These are phyloP conservation scores for Pachydiplax longipennis DNA, from an alignment of 2,888 invertebrate species.

Conservation along the genomic window DNA sequence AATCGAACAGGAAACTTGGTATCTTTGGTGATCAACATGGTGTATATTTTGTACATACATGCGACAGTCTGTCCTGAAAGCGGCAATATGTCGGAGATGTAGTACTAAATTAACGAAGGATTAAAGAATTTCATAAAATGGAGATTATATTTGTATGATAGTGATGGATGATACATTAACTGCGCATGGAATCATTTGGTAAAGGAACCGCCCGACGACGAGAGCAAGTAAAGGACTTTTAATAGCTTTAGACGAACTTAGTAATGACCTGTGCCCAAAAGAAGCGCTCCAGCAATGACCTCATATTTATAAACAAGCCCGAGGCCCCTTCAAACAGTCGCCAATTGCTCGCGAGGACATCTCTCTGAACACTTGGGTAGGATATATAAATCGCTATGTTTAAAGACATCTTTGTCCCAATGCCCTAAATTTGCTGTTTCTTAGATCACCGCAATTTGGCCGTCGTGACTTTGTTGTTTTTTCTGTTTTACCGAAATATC, in stretches of 20 bases:
- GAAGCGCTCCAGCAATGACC: not conserved
- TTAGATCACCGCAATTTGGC: too few species aligned
- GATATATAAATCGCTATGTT: conserved; percentile 12
- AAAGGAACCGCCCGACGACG: not conserved
- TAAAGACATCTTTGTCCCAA: not conserved
- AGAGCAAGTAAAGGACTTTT: not conserved
- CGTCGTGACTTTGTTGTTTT: too few species aligned
- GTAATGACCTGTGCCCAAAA: not conserved
- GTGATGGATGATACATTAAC: not conserved
- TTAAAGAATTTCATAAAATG: too few species aligned
- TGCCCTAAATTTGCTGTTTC: too few species aligned
- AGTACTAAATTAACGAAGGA: too few species aligned
- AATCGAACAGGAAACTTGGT: too few species aligned
- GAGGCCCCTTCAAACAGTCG: not conserved
- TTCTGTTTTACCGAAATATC: too few species aligned
- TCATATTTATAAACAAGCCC: conserved; percentile 12
- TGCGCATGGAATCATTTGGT: not conserved
- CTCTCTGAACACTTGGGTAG: not conserved
- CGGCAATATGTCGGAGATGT: too few species aligned
- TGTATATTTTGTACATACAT: too few species aligned
- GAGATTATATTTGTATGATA: too few species aligned
- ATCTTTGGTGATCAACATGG: too few species aligned
- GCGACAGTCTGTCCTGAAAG: too few species aligned
- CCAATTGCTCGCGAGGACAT: not conserved
- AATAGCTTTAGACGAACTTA: not conserved